phyloP scores from a whole-genome alignment of 1,140 invertebrate genomes.

The Anthonomus grandis region DNA sequence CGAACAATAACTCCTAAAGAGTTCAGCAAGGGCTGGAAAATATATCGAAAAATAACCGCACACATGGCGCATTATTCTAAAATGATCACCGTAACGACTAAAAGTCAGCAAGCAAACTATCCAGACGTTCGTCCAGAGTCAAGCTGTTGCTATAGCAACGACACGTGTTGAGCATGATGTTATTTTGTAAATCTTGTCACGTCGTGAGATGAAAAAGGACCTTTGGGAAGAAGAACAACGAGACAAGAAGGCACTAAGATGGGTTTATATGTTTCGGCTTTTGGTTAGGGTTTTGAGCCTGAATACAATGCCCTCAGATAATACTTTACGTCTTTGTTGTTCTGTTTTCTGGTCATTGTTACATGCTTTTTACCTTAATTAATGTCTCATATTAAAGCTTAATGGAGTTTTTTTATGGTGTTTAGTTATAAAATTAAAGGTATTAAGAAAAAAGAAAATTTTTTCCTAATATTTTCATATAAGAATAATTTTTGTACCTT shows the following conservation, averaged over 20 bases:
- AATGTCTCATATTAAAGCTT: too few species aligned
- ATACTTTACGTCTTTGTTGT: slow-evolving; percentile 6
- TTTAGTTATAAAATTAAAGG: too few species aligned
- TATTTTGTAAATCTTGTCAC: slow-evolving; percentile 50
- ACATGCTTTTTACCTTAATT: too few species aligned
- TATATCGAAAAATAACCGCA: slow-evolving; percentile 27
- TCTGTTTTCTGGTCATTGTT: too few species aligned
- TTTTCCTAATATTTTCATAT: too few species aligned
- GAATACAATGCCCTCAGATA: slow-evolving; percentile 21
- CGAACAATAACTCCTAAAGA: slow-evolving; percentile 5
- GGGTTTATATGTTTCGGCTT: slow-evolving; percentile 30
- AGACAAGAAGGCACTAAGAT: slow-evolving; percentile 37
- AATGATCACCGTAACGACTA: slow-evolving; percentile 39
- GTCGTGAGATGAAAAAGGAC: slow-evolving; percentile 49
- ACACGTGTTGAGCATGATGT: slow-evolving; percentile 49
- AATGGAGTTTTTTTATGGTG: too few species aligned
- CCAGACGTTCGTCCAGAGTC: slow-evolving; percentile 33
- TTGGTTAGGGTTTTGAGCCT: slow-evolving; percentile 24
- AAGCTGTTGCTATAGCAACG: slow-evolving; percentile 48
- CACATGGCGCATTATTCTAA: slow-evolving; percentile 40
- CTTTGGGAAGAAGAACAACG: slow-evolving; percentile 41
- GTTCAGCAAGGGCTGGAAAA: too few species aligned
- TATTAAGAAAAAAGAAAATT: too few species aligned
- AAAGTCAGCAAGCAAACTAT: slow-evolving; percentile 37
- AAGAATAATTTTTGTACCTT: too few species aligned